A percentile compares a stretch with the other conserved stretches of the same genome.
Evolutionary conservation across 2,888 invertebrate species (phyloP).

Genomic region (Coleophora deauratella): DNA sequence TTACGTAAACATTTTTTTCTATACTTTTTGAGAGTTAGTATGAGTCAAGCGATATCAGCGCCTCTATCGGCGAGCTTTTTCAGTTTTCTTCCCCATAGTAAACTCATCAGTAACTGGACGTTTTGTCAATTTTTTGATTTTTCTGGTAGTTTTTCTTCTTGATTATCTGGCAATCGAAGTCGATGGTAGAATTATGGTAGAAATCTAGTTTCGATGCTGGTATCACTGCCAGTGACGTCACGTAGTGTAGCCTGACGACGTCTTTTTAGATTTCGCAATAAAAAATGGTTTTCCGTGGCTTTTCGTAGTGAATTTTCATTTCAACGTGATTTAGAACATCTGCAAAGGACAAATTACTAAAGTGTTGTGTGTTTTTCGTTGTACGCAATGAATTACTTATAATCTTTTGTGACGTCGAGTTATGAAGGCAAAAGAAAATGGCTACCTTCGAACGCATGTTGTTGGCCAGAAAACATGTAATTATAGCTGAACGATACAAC

Average conservation of each 20-base stretch:
- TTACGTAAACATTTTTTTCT: too few species aligned
- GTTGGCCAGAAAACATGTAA: conserved; percentile 51
- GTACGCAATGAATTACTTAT: conserved; percentile 50
- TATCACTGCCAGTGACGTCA: conserved; percentile 68
- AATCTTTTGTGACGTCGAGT: conserved; percentile 59
- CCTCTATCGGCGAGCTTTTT: too few species aligned
- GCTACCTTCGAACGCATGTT: conserved; percentile 66
- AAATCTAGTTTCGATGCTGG: conserved; percentile 19
- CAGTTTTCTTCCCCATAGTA: too few species aligned
- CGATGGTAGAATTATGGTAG: conserved; percentile 3
- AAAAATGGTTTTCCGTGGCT: conserved; percentile 52
- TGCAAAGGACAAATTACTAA: conserved; percentile 41
- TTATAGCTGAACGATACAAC: conserved; percentile 92
- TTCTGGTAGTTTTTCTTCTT: conserved; percentile 10
- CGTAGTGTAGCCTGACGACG: conserved; percentile 59
- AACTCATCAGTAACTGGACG: too few species aligned
- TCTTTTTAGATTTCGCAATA: conserved; percentile 49
- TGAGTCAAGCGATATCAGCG: too few species aligned
- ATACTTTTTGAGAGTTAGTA: too few species aligned
- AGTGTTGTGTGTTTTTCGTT: conserved; percentile 51
- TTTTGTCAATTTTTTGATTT: too few species aligned
- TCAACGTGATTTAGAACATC: conserved; percentile 43
- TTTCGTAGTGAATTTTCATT: conserved; percentile 48
- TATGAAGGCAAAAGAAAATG: conserved; percentile 67
- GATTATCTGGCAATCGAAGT: conserved; percentile 2